Evolutionary conservation across 1,140 invertebrate genomes (phyloP), one percentile per base, ranked within the genome.

Genomic region (Trachelipus rathkii): DNA sequence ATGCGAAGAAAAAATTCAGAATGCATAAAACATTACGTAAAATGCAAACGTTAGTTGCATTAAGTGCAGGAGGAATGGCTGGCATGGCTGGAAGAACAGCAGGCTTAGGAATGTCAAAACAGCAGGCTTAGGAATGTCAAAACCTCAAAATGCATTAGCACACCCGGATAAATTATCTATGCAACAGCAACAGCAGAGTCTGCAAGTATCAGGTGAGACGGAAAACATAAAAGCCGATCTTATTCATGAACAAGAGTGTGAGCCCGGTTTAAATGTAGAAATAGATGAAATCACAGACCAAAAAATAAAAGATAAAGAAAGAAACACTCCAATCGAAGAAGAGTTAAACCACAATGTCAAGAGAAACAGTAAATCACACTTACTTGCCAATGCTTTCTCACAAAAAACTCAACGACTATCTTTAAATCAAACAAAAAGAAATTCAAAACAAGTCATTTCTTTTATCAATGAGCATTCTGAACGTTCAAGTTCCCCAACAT

Each of bases 1-100:
- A 96, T 99, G 92, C 96, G n/a, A n/a, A 98, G 84, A 94, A 95
- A 83, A 98, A 98, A 84, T n/a, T 96, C 95, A 75, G 96, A 98
- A 85, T n/a, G 93, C 93, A 0, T n/a, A n/a, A 96, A 96, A 83
- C 93, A 96, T 83, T n/a, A n/a, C 88, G 92, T 44, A 96, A 96
- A 83, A 95, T 96, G 93, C 94, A 96, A 82, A 94, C 92, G 0
- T 94, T 96, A 92, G 94, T 96, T 6, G 93, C 94, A 0, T 84
- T 96, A n/a, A 93, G 92, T 83, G 92, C 92, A 0, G 82, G 83
- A 15, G 83, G 93, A 4, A 93, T 95, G 90, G 91, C 92, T 0
- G 92, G 93, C 0, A 94, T 95, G 91, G 93, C 93, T 0, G 93
- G 93, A 0, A 87, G 93, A 79, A 93, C 93, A 0, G 93, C 93